Conservation (phyloP, 2,797 vertebrate species). For the Ataeniobius toweri region DNA sequence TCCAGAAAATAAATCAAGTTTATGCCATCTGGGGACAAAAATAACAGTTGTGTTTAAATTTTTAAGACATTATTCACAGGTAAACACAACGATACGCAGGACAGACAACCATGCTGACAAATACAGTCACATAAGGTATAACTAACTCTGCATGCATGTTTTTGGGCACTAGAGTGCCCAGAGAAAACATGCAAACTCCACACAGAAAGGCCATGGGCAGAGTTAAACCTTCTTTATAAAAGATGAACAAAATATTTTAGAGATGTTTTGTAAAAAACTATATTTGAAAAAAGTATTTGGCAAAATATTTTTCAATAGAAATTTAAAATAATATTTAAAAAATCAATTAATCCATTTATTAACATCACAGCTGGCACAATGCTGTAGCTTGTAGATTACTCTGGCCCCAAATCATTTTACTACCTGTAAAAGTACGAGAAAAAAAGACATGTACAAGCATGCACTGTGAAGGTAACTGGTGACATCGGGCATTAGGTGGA, state of each 20-base stretch:
- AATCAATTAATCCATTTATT: not conserved
- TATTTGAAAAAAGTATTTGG: too few relatives aligned
- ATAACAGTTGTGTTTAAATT: not conserved
- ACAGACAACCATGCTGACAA: not conserved
- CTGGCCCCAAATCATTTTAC: not conserved
- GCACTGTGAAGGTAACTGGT: not conserved
- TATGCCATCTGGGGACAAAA: not conserved
- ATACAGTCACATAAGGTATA: too few relatives aligned
- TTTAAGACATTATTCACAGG: not conserved
- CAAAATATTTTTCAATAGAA: not conserved
- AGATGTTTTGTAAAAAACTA: too few relatives aligned
- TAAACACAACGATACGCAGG: not conserved
- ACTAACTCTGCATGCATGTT: too few relatives aligned
- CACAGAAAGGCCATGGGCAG: too few relatives aligned
- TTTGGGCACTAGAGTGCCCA: too few relatives aligned
- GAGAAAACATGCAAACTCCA: too few relatives aligned
- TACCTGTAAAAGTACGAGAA: not conserved
- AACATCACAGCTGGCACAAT: not conserved
- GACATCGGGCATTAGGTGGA: not conserved
- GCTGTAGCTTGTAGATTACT: not conserved
- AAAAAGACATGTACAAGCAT: not conserved
- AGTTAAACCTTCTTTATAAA: too few relatives aligned
- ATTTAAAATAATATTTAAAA: not conserved
- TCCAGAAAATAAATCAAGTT: not conserved
- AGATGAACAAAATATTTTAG: too few relatives aligned